phyloP scores from a whole-genome alignment of 2,888 invertebrate species.

The Sphinx pinastri region DNA sequence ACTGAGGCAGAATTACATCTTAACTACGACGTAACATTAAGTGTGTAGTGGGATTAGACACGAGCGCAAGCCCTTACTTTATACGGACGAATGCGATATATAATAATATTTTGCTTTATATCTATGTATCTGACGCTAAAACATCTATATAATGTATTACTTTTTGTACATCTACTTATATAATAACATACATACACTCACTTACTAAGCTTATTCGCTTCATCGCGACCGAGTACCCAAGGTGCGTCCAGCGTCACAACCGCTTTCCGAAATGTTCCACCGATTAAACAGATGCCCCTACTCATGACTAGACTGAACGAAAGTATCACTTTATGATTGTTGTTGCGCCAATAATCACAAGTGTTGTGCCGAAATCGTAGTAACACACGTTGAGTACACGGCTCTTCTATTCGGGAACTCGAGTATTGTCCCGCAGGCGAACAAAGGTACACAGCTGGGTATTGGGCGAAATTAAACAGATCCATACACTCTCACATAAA shows the following conservation, averaged over 20 bases:
- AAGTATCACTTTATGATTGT: slow-evolving; percentile 46
- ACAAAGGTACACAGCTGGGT: slow-evolving; percentile 44
- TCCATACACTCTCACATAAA: slow-evolving; percentile 19
- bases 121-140: slow-evolving; percentile 84
- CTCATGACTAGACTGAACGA: slow-evolving; percentile 64
- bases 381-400: slow-evolving; percentile 74
- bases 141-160: slow-evolving; percentile 84
- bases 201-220: slow-evolving; percentile 80
- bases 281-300: slow-evolving; percentile 38
- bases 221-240: slow-evolving; percentile 70
- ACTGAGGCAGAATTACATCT: slow-evolving; percentile 84
- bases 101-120: slow-evolving; percentile 83
- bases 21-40: slow-evolving; percentile 83
- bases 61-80: slow-evolving; percentile 83
- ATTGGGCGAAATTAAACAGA: slow-evolving; percentile 28
- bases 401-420: slow-evolving; percentile 65
- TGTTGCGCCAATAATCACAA: slow-evolving; percentile 46
- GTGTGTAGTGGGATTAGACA: slow-evolving; percentile 82
- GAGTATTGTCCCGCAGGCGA: slow-evolving; percentile 79
- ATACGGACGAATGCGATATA: slow-evolving; percentile 84
- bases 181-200: slow-evolving; percentile 82
- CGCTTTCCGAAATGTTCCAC: slow-evolving; percentile 42
- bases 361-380: slow-evolving; percentile 39
- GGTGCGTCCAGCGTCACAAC: slow-evolving; percentile 70
- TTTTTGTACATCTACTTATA: slow-evolving; percentile 85